These are phyloP conservation scores for Bursaphelenchus mucronatus DNA, from an alignment of 1,140 invertebrate genomes.

Conservation along the genomic window DNA sequence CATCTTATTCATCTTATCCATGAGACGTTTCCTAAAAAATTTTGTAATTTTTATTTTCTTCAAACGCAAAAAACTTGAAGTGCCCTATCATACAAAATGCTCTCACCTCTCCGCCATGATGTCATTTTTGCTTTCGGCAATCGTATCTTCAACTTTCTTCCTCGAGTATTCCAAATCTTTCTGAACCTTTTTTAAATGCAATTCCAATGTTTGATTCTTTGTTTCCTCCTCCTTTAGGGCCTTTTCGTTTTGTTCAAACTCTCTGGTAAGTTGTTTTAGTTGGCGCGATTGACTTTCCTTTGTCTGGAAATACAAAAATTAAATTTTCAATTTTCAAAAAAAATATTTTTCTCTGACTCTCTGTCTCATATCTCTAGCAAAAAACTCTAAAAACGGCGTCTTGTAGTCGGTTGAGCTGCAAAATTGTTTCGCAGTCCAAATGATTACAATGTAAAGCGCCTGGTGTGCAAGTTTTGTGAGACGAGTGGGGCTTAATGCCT, in stretches of 20 bases:
- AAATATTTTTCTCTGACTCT: slow-evolving; percentile 20
- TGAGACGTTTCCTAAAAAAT: slow-evolving; percentile 41
- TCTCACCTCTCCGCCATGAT: slow-evolving; percentile 29
- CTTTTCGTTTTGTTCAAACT: slow-evolving; percentile 30
- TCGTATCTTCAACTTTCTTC: slow-evolving; percentile 33
- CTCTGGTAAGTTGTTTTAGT: slow-evolving; percentile 17
- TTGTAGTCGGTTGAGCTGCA: too few relatives aligned
- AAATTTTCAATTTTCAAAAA: slow-evolving; percentile 6
- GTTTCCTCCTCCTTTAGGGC: slow-evolving; percentile 25
- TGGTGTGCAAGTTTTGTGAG: too few relatives aligned
- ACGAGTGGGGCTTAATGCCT: too few relatives aligned
- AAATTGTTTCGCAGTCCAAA: too few relatives aligned
- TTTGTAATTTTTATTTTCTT: neutral
- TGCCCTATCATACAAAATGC: too few relatives aligned
- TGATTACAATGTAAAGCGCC: too few relatives aligned
- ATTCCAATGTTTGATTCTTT: slow-evolving; percentile 19
- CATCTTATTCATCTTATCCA: slow-evolving; percentile 32
- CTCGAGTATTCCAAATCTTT: slow-evolving; percentile 31
- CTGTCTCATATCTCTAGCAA: neutral
- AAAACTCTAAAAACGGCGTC: too few relatives aligned
- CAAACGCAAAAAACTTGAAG: neutral
- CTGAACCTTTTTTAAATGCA: slow-evolving; percentile 25
- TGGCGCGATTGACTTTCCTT: slow-evolving; percentile 32
- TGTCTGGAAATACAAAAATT: slow-evolving; percentile 25
- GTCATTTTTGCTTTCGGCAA: slow-evolving; percentile 29